Percentiles rank a stretch among this genome's conserved stretches.
These are phyloP conservation scores for Tenthredo distinguenda DNA, from an alignment of 2,888 invertebrate genomes.

Conservation along the genomic window DNA sequence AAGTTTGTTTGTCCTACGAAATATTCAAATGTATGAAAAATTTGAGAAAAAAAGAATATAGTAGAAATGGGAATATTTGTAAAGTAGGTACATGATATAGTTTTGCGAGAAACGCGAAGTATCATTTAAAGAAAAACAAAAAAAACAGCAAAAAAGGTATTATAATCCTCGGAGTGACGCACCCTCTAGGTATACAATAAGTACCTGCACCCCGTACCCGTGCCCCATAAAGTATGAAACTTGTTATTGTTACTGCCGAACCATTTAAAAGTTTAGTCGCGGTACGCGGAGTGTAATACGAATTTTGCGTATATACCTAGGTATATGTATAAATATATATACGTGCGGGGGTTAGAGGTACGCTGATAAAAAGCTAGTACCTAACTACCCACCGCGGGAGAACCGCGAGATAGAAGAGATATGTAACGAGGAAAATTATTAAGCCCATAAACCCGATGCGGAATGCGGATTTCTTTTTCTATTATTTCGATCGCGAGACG, in stretches of 20 bases:
- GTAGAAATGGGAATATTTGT: no score
- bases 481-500: neutral
- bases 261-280: slow-evolving; percentile 75
- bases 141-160: neutral
- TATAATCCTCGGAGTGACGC: slow-evolving; percentile 17
- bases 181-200: slow-evolving; percentile 24
- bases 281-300: slow-evolving; percentile 26
- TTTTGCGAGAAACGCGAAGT: no score
- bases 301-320: slow-evolving; percentile 1
- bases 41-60: no score
- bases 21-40: neutral
- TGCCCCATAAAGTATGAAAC: slow-evolving; percentile 32
- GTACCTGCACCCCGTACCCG: slow-evolving; percentile 4
- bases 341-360: neutral
- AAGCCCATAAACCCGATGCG: slow-evolving; percentile 21
- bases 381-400: neutral
- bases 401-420: slow-evolving; percentile 19
- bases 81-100: no score
- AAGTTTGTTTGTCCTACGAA: neutral
- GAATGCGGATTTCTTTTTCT: slow-evolving; percentile 14
- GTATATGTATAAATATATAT: neutral
- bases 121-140: no score
- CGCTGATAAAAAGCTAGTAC: slow-evolving; percentile 40
- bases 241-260: slow-evolving; percentile 77
- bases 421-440: slow-evolving; percentile 27